Percentiles rank a stretch among this genome's conserved stretches.
phyloP scores from a whole-genome alignment of 2,113 vertebrate species.

The Paedocypris sp. region DNA sequence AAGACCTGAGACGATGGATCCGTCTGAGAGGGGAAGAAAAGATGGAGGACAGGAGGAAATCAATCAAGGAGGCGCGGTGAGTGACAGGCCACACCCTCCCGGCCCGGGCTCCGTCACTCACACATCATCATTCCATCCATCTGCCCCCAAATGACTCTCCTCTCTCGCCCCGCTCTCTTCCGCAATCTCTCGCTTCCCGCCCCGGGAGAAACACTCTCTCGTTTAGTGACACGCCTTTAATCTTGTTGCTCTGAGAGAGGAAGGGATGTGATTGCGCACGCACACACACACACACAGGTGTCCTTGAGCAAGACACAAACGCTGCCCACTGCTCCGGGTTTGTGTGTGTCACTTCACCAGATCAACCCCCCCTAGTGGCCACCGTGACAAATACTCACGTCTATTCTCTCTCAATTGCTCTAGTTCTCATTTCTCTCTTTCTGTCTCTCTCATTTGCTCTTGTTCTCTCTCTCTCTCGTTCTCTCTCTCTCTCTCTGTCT shows the following conservation, averaged over 20 bases:
- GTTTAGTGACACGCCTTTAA: conserved; percentile 61
- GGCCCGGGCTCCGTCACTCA: conserved; percentile 35
- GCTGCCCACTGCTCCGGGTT: too few species aligned
- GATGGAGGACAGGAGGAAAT: conserved; percentile 60
- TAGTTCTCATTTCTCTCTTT: too few species aligned
- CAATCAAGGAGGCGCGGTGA: conserved; percentile 55
- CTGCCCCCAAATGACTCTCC: conserved; percentile 48
- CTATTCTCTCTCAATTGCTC: too few species aligned
- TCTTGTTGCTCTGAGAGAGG: conserved; percentile 48
- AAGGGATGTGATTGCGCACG: conserved; percentile 38
- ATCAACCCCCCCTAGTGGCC: too few species aligned
- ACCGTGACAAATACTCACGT: too few species aligned
- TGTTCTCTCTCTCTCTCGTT: too few species aligned
- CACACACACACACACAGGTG: too few species aligned
- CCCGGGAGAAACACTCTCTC: conserved; percentile 31
- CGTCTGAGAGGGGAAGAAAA: conserved; percentile 31
- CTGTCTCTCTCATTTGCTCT: too few species aligned
- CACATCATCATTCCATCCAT: conserved; percentile 55
- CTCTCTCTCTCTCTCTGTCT: too few species aligned
- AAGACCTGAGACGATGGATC: conserved; percentile 17
- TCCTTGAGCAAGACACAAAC: too few species aligned
- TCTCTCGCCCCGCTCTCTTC: conserved; percentile 30
- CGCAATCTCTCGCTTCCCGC: conserved; percentile 28
- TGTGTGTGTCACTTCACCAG: too few species aligned
- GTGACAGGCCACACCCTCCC: conserved; percentile 51